Conservation (phyloP, 1,140 invertebrate species). For the Lycorma delicatula region DNA sequence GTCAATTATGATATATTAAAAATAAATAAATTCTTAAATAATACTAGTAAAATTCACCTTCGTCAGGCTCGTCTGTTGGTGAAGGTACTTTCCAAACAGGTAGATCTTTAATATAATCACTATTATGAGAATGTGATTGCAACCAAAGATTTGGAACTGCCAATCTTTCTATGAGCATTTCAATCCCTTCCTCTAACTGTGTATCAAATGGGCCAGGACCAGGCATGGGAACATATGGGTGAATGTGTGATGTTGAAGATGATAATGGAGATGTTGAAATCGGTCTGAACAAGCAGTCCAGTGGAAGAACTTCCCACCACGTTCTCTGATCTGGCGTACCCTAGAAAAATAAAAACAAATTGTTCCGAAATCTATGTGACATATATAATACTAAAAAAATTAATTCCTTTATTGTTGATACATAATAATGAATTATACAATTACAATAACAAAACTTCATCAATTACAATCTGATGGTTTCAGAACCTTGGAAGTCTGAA, state of each 20-base stretch:
- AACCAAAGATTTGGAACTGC: conserved; percentile 43
- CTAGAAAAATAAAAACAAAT: no score
- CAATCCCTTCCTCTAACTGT: conserved; percentile 33
- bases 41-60: not conserved
- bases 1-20: not conserved
- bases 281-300: conserved; percentile 29
- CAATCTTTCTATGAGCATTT: conserved; percentile 39
- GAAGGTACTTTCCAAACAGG: conserved; percentile 39
- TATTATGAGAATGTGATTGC: conserved; percentile 35
- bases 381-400: no score
- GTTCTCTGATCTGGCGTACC: not conserved
- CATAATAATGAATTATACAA: no score
- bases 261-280: conserved; percentile 35
- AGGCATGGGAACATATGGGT: conserved; percentile 24
- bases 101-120: conserved; percentile 44
- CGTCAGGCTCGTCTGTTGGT: conserved; percentile 8
- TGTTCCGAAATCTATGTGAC: no score
- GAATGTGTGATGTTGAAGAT: conserved; percentile 25
- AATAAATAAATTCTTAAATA: not conserved
- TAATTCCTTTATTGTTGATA: no score
- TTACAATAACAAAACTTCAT: no score
- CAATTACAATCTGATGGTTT: no score
- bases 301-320: conserved; percentile 31
- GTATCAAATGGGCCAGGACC: conserved; percentile 31
- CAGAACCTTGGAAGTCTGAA: no score